phyloP scores from a whole-genome alignment of 1,140 invertebrate genomes.

The Hydropsyche tenuis region DNA sequence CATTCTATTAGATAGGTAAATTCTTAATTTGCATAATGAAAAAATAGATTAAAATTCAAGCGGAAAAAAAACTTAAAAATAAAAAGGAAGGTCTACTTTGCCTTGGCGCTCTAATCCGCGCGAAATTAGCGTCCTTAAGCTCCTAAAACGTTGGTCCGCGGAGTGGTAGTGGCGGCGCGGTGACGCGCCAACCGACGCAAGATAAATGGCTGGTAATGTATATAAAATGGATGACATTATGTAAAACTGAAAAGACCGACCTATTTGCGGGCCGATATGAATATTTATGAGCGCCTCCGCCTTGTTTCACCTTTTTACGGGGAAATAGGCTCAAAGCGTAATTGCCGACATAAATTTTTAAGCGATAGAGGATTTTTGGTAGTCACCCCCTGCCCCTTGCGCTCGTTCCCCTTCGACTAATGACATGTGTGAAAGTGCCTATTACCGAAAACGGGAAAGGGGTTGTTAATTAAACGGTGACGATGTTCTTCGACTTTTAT shows the following conservation, averaged over 20 bases:
- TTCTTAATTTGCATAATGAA: too few relatives aligned
- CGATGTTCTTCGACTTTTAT: too few relatives aligned
- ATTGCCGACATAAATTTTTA: slow-evolving; percentile 50
- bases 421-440: slow-evolving; percentile 1
- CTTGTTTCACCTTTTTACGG: slow-evolving; percentile 50
- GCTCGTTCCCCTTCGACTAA: not conserved
- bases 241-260: slow-evolving; percentile 49
- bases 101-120: slow-evolving; percentile 45
- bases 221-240: slow-evolving; percentile 50
- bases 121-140: slow-evolving; percentile 45
- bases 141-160: slow-evolving; percentile 29
- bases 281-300: slow-evolving; percentile 46
- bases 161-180: slow-evolving; percentile 23
- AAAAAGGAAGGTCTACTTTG: not conserved
- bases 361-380: slow-evolving; percentile 47
- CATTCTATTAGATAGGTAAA: too few relatives aligned
- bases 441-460: not conserved
- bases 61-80: not conserved
- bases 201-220: slow-evolving; percentile 50
- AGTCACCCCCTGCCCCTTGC: not conserved
- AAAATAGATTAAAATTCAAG: too few relatives aligned
- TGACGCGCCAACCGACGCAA: slow-evolving; percentile 21
- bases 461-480: slow-evolving; percentile 5
- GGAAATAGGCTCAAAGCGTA: slow-evolving; percentile 48
- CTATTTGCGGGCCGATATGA: slow-evolving; percentile 47